phyloP scores from a whole-genome alignment of 2,113 vertebrate species.

The Nannospalax galili region DNA sequence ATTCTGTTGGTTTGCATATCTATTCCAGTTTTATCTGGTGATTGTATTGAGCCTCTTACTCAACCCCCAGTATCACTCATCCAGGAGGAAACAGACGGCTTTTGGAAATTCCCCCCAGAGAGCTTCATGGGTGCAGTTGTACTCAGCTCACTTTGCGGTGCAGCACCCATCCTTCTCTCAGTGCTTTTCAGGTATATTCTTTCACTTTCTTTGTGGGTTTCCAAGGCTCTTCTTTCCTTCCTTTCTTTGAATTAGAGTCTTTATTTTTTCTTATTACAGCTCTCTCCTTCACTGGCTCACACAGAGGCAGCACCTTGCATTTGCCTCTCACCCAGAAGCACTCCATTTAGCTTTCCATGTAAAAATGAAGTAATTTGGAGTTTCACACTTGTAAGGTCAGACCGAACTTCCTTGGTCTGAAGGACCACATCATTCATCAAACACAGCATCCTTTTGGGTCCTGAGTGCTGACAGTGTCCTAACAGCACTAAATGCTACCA shows the following conservation, averaged over 20 bases:
- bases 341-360: neutral
- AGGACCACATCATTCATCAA: neutral
- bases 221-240: no score
- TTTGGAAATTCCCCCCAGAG: neutral
- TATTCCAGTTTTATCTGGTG: neutral
- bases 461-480: neutral
- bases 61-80: neutral
- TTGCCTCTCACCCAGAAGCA: neutral
- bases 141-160: no score
- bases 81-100: neutral
- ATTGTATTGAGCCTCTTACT: neutral
- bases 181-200: neutral
- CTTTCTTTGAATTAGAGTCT: neutral
- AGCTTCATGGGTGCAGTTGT: neutral
- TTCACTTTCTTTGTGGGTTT: neutral
- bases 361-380: conserved; percentile 6
- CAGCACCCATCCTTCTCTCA: neutral
- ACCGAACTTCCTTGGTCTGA: no score
- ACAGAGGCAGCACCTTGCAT: neutral
- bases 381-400: no score
- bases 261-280: no score
- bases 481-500: neutral
- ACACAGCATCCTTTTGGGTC: neutral
- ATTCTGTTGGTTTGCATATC: no score
- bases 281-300: neutral